Evolutionary conservation across 2,888 invertebrate species (phyloP).

Genomic region (Drosophila ustulata): DNA sequence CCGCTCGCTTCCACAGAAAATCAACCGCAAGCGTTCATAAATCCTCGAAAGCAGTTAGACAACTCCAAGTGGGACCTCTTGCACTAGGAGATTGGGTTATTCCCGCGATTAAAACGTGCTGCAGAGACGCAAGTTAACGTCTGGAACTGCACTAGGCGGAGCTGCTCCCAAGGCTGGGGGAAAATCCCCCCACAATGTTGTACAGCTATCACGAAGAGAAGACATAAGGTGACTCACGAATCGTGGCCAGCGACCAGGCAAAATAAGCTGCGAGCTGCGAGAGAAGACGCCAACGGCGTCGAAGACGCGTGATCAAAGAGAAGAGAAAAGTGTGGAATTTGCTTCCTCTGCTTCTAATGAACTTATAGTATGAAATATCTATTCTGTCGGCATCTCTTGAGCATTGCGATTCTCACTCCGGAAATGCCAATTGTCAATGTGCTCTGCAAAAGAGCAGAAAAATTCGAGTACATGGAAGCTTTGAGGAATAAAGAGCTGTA

Average conservation of each 20-base stretch:
- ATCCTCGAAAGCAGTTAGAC: slow-evolving; percentile 36
- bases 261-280: background rate
- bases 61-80: background rate
- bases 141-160: slow-evolving; percentile 14
- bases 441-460: background rate
- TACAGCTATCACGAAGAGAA: slow-evolving; percentile 25
- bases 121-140: slow-evolving; percentile 5
- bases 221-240: slow-evolving; percentile 43
- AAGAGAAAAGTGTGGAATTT: slow-evolving; percentile 18
- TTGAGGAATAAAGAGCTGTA: background rate
- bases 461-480: background rate
- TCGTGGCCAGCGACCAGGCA: background rate
- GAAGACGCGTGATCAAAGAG: slow-evolving; percentile 18
- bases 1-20: slow-evolving; percentile 50
- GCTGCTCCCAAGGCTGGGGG: slow-evolving; percentile 3
- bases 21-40: slow-evolving; percentile 50
- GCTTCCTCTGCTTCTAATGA: slow-evolving; percentile 12
- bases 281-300: slow-evolving; percentile 5
- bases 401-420: slow-evolving; percentile 16
- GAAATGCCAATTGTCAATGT: slow-evolving; percentile 40
- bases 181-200: slow-evolving; percentile 28
- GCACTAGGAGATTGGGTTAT: slow-evolving; percentile 29
- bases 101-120: slow-evolving; percentile 39
- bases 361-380: slow-evolving; percentile 11
- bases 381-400: slow-evolving; percentile 11